Conservation (phyloP, 2,888 invertebrate genomes). For the Philonicus albiceps region DNA sequence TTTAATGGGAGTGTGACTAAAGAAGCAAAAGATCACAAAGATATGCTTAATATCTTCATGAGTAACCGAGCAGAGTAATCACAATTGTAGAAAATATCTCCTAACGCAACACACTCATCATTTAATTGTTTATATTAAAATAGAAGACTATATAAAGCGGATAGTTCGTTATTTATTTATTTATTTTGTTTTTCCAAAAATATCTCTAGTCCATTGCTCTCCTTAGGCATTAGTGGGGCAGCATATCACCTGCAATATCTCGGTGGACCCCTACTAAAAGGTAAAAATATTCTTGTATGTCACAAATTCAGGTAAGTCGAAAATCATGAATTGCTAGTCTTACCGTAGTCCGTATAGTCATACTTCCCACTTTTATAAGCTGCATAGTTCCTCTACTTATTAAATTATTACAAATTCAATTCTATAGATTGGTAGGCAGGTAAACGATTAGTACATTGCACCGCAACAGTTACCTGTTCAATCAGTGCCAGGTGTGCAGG, state of each 20-base stretch:
- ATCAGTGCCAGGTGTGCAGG: constrained; percentile 41
- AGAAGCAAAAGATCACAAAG: not conserved
- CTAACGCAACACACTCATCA: not conserved
- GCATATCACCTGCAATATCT: not conserved
- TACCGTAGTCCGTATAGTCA: not conserved
- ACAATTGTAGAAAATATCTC: not conserved
- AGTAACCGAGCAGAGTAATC: not conserved
- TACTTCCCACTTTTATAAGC: not conserved
- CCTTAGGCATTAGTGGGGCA: not conserved
- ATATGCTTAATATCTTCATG: not conserved
- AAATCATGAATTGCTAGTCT: not conserved
- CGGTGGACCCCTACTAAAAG: not conserved
- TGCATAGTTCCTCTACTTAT: constrained; percentile 3
- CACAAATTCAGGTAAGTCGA: not conserved
- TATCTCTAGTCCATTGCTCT: not conserved
- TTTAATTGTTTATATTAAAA: not conserved
- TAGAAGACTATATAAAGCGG: not conserved
- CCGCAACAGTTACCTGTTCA: constrained; percentile 41
- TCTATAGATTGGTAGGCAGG: not conserved
- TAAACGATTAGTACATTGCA: constrained; percentile 32
- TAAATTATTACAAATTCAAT: constrained; percentile 27
- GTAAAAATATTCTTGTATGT: not conserved
- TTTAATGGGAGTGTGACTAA: not conserved
- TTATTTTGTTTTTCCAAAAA: not conserved
- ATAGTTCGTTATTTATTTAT: not conserved